Percentiles rank a stretch among this genome's conserved stretches.
Evolutionary conservation across 1,140 invertebrate genomes (phyloP).

Genomic region (Vanessa atalanta): DNA sequence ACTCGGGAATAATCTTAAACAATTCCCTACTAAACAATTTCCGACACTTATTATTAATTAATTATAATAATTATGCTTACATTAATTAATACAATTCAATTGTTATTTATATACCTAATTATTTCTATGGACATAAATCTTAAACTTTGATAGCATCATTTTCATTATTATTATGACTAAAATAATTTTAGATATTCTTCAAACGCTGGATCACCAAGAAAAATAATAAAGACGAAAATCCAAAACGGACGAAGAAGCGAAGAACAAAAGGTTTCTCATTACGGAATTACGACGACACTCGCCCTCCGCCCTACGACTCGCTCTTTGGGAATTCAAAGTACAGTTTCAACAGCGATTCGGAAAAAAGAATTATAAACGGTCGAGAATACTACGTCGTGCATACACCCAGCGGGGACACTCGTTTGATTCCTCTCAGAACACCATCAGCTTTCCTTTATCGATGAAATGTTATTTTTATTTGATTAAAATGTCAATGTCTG

Average conservation of each 20-base stretch:
- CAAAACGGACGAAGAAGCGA: conserved; percentile 30
- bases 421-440: conserved; percentile 85
- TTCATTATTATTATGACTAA: too few relatives aligned
- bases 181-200: conserved; percentile 52
- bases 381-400: conserved; percentile 86
- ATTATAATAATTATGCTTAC: too few relatives aligned
- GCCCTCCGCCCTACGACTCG: conserved; percentile 82
- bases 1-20: too few relatives aligned
- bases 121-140: too few relatives aligned
- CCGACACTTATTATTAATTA: too few relatives aligned
- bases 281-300: conserved; percentile 51
- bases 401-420: conserved; percentile 81
- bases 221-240: conserved; percentile 30
- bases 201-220: conserved; percentile 54
- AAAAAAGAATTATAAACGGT: conserved; percentile 85
- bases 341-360: conserved; percentile 72
- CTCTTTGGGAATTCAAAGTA: conserved; percentile 75
- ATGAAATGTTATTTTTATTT: conserved; percentile 22
- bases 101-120: too few relatives aligned
- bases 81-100: too few relatives aligned
- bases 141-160: too few relatives aligned
- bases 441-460: conserved; percentile 87
- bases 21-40: too few relatives aligned
- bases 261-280: conserved; percentile 36
- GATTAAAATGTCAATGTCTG: background rate